Base-by-base conservation (phyloP, 2,888 invertebrate species). In the Phlogophora meticulosa region DNA sequence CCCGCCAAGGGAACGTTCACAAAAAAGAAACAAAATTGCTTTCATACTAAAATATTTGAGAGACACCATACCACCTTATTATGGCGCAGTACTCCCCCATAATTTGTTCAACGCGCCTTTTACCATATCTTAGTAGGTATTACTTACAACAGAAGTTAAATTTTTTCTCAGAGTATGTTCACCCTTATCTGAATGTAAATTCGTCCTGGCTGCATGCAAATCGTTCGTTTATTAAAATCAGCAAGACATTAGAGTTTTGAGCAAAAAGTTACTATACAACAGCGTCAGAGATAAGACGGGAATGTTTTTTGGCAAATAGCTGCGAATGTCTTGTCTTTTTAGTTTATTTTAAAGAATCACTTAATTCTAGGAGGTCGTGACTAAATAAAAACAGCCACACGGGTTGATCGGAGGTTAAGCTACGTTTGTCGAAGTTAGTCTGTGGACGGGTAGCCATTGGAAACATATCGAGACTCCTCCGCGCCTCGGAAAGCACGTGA, bases 171-270 rank as follows among this genome's bases (percentile, higher is more conserved):
- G 42, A 64, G 49, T 64, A 59, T 76, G 68, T 81, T 76, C 71
- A 69, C 69, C 76, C 68, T 63, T 69, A 76, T 79, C 73, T 69
- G 66, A 73, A 78, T 78, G 63, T 73, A 73, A 76, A 79, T 79
- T 79, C 46, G 72, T 65, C 63, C 73, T 76, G 61, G 71, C 68
- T 70, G 72, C 75, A 71, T 66, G 65, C 62, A 73, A 79, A 83
- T 73, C 62, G 77, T 82, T 76, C 75, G 78, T 82, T 84, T 83
- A 84, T 84, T 83, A 84, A 84, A 84, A 84, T 84, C 71, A 81
- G 78, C 70, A 61, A 71, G 65, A 72, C 79, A 73, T 82, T 79
- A 73, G 67, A 73, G 70, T 82, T 76, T 76, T 68, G 67, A 76
- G 72, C 74, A 73, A 78, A 72, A 73, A 83, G 78, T 79, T 78